These are phyloP conservation scores for Galeopterus variegatus DNA, from an alignment of 2,113 vertebrate genomes.

Conservation along the genomic window DNA sequence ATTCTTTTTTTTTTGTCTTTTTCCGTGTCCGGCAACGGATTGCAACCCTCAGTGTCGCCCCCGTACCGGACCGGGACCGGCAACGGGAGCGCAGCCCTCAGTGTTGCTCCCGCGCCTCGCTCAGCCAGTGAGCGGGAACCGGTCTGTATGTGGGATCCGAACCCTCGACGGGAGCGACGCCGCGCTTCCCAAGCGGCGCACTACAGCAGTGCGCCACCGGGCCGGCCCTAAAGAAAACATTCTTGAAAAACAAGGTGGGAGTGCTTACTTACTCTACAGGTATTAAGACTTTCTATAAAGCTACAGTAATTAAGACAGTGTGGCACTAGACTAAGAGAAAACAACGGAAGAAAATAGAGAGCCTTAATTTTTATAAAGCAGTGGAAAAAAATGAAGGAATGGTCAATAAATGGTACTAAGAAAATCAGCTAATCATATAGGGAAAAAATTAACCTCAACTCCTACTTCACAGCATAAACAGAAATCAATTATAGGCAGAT, in stretches of 20 bases:
- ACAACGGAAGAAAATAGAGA: not conserved
- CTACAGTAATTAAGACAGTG: not conserved
- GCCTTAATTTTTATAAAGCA: not conserved
- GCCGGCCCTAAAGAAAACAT: too few relatives aligned
- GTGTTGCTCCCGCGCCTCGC: too few relatives aligned
- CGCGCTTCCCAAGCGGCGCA: too few relatives aligned
- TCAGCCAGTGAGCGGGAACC: too few relatives aligned
- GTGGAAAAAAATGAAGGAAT: not conserved
- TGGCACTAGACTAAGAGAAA: not conserved
- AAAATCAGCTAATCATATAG: not conserved
- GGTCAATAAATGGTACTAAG: not conserved
- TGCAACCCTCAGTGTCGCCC: too few relatives aligned
- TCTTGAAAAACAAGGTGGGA: not conserved
- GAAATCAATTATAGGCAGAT: not conserved
- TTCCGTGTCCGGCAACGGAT: too few relatives aligned
- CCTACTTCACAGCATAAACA: not conserved
- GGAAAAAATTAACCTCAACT: constrained; percentile 14
- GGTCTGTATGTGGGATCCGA: too few relatives aligned
- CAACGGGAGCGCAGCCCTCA: too few relatives aligned
- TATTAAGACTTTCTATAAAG: not conserved
- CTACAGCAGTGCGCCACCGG: too few relatives aligned
- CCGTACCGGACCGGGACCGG: too few relatives aligned
- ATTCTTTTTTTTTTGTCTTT: too few relatives aligned
- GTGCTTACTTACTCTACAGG: not conserved
- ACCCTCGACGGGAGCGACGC: too few relatives aligned